phyloP scores from a whole-genome alignment of 1,140 invertebrate genomes.

The Delia radicum region DNA sequence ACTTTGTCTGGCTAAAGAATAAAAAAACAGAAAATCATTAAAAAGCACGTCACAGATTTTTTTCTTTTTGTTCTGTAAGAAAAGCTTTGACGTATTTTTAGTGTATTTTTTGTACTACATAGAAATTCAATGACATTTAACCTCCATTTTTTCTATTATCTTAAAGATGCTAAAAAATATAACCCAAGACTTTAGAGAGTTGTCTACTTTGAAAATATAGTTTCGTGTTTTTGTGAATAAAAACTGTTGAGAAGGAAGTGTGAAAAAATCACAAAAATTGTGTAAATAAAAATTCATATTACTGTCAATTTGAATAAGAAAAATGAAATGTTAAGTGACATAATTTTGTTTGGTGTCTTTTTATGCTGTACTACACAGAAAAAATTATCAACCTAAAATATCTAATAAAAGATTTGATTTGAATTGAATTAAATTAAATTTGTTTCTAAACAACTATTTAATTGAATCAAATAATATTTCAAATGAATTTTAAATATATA shows the following conservation, averaged over 20 bases:
- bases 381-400: too few relatives aligned
- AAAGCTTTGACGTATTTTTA: background rate
- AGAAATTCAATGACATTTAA: background rate
- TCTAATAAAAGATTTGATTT: too few relatives aligned
- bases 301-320: background rate
- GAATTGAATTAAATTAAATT: too few relatives aligned
- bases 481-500: too few relatives aligned
- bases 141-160: background rate
- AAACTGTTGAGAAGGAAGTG: too few relatives aligned
- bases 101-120: background rate
- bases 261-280: background rate
- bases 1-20: background rate
- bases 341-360: too few relatives aligned
- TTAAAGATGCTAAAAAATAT: background rate
- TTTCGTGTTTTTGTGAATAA: background rate
- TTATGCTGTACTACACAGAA: too few relatives aligned
- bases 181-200: background rate
- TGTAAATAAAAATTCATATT: background rate
- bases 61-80: background rate
- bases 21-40: background rate
- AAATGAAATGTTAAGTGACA: too few relatives aligned
- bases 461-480: too few relatives aligned
- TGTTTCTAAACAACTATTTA: too few relatives aligned
- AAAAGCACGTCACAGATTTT: background rate
- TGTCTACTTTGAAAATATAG: background rate